Evolutionary conservation across 1,140 invertebrate species (phyloP), one percentile per base, ranked within the genome.

Genomic region (Centruroides vittatus): DNA sequence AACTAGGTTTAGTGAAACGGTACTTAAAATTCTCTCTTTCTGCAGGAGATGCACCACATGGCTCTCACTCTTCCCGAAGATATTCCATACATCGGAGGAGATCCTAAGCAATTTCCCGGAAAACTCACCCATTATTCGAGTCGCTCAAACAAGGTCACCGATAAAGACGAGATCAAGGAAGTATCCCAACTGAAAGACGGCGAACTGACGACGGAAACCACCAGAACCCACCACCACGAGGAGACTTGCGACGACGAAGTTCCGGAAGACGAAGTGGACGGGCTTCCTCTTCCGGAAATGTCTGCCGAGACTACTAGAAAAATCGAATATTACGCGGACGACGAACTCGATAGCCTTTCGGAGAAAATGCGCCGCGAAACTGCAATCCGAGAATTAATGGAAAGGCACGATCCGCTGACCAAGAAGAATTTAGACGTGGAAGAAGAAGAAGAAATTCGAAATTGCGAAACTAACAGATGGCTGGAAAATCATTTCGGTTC

Each of bases 401-500:
- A 36, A 49, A 36, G n/a, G 47, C 49, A 53, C 53, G 53, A 58
- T 56, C 54, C 57, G 55, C 3, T 65, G 49, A 62, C 64, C 12
- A 84, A 85, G 66, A 81, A 82, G 48, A 86, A 88, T 0, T 71
- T 90, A 47, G 86, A 90, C 71, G 84, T 89, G 66, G 86, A 88
- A 69, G 81, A 86, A 67, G 89, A 94, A 73, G 88, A 93, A 70
- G 84, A 91, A 71, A 89, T 89, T 1, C 78, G 88, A 57, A 88
- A 89, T 84, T 66, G 90, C 88, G 78, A 41, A 41, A 94, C 87
- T 0, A 87, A 84, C 65, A 90, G 86, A 73, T 95, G 86, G 88
- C 75, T 91, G 12, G 88, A 92, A 65, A 84, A 85, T 67, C 89
- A 93, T 70, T 93, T 92, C 68, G 89, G 89, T 50, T 89, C 87